Conservation (phyloP, 2,113 vertebrate species). For the Bungarus multicinctus region DNA sequence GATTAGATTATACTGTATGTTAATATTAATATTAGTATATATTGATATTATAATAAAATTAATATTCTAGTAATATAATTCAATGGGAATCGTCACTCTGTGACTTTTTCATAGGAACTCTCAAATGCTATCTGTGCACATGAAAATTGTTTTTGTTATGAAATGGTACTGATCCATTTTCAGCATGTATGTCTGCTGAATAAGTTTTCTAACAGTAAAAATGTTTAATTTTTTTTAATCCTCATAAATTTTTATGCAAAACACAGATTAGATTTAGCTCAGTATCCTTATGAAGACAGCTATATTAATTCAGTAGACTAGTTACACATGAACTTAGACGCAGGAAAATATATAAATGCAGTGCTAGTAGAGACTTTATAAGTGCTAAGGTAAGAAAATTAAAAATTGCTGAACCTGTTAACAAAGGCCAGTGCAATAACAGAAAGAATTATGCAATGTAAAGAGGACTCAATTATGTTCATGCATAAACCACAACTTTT, state of each 20-base stretch:
- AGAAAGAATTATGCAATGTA: slow-evolving; percentile 26
- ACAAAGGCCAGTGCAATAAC: slow-evolving; percentile 20
- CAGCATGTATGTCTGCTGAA: neutral
- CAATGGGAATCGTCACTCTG: neutral
- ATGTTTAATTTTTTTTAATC: neutral
- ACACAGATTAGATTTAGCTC: slow-evolving; percentile 24
- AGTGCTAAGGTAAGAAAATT: slow-evolving; percentile 41
- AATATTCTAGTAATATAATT: neutral
- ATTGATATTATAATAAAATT: neutral
- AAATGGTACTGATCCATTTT: neutral
- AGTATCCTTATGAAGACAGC: slow-evolving; percentile 42
- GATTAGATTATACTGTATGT: neutral
- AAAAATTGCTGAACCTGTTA: slow-evolving; percentile 38
- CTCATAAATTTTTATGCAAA: slow-evolving; percentile 20
- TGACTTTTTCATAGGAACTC: neutral
- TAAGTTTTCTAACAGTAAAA: neutral
- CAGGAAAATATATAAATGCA: slow-evolving; percentile 36
- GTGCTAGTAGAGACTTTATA: slow-evolving; percentile 40
- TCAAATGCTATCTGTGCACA: neutral
- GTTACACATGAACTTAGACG: slow-evolving; percentile 49
- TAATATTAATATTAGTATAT: neutral
- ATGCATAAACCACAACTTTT: slow-evolving; percentile 14
- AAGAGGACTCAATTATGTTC: slow-evolving; percentile 2
- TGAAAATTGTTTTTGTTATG: neutral
- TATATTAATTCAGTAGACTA: slow-evolving; percentile 41